A percentile compares a stretch with the other conserved stretches of the same genome.
phyloP scores from a whole-genome alignment of 2,797 vertebrate genomes.

The Gallirallus australis region DNA sequence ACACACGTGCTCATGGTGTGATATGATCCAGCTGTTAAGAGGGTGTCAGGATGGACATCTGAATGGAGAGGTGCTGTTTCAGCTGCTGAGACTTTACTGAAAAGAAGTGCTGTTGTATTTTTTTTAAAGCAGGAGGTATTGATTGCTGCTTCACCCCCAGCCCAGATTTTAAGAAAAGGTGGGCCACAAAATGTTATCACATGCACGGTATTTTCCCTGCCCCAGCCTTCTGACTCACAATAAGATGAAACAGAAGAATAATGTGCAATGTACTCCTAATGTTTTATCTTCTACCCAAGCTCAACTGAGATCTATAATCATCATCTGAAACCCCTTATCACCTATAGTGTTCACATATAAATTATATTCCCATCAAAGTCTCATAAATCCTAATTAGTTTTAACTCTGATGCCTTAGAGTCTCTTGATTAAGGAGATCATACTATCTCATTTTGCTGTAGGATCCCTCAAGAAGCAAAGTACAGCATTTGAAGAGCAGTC shows the following conservation, averaged over 20 bases:
- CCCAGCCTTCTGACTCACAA: neutral
- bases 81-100: neutral
- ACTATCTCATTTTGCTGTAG: neutral
- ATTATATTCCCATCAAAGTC: neutral
- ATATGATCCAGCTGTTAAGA: neutral
- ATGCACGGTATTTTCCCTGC: neutral
- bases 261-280: neutral
- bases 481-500: neutral
- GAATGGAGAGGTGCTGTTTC: neutral
- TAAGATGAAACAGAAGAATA: neutral
- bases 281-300: neutral
- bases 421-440: slow-evolving; percentile 11
- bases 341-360: neutral
- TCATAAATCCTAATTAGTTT: slow-evolving; percentile 50
- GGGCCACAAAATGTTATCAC: neutral
- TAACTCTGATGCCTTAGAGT: neutral
- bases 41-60: neutral
- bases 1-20: neutral
- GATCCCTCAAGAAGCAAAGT: neutral
- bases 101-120: neutral
- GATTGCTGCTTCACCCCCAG: neutral
- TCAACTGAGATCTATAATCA: neutral
- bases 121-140: neutral
- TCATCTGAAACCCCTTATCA: neutral
- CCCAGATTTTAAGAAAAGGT: neutral